A percentile compares a stretch with the other conserved stretches of the same genome.
phyloP scores from a whole-genome alignment of 2,888 invertebrate genomes.

The Mythimna impura region DNA sequence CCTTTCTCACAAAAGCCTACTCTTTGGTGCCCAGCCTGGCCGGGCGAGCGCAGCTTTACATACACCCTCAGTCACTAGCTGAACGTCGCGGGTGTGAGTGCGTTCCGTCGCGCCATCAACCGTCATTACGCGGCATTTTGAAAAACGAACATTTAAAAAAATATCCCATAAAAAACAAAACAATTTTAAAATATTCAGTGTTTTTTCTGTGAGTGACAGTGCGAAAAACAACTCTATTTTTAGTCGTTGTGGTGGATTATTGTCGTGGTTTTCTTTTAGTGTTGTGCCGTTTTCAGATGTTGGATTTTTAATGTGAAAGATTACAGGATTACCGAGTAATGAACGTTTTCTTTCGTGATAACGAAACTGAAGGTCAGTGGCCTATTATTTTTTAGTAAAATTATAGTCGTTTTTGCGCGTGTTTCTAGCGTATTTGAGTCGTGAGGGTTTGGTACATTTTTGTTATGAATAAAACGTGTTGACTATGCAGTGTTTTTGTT shows the following conservation, averaged over 20 bases:
- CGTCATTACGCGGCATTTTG: conserved; percentile 73
- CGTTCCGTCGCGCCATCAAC: conserved; percentile 52
- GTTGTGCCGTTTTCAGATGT: conserved; percentile 60
- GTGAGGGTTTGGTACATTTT: conserved; percentile 47
- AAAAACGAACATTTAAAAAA: conserved; percentile 73
- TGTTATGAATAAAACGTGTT: conserved; percentile 59
- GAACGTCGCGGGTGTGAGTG: conserved; percentile 68
- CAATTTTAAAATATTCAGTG: conserved; percentile 37
- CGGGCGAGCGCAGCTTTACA: conserved; percentile 84
- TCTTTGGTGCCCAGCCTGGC: conserved; percentile 85
- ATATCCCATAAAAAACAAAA: conserved; percentile 46
- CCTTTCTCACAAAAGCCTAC: conserved; percentile 62
- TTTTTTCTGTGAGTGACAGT: conserved; percentile 59
- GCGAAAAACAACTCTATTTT: conserved; percentile 49
- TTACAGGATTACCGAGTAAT: conserved; percentile 66
- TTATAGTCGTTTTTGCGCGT: conserved; percentile 26
- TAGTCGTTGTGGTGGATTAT: conserved; percentile 48
- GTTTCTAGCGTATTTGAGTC: conserved; percentile 36
- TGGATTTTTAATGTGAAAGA: conserved; percentile 68
- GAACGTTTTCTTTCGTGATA: conserved; percentile 69
- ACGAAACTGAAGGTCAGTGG: conserved; percentile 63
- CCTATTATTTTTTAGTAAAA: conserved; percentile 36
- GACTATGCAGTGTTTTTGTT: conserved; percentile 37
- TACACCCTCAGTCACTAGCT: conserved; percentile 86
- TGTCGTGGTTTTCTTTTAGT: conserved; percentile 56